Base-by-base conservation (phyloP, 2,888 invertebrate species). In the Chrysodeixis includens region DNA sequence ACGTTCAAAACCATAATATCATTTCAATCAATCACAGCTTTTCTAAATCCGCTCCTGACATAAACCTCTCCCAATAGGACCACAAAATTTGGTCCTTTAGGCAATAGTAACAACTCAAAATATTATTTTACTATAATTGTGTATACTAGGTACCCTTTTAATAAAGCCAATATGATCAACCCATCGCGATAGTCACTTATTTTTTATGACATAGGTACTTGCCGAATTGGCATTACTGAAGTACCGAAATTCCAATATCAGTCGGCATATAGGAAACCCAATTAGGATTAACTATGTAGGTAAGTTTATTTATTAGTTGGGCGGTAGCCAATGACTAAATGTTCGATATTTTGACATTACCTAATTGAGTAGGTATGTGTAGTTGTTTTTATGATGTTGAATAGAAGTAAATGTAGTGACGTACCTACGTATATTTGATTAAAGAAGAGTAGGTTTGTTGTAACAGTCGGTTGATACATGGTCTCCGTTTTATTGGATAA, bases 301-400 rank as follows among this genome's bases (percentile, higher is more conserved):
- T 57, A 73, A 71, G 57, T 65, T 62, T 69, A 60, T 72, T 64
- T 69, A 64, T 18, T 54, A 57, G 30, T 62, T 73, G 73, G 71
- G 56, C 16, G 18, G 9, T 32, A 32, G 54, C 71, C 72, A 73
- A 46, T 16, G 26, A 32, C 53, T 66, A 66, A 73, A 71, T 75
- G 58, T 40, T 56, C 30, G 58, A 58, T 10, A 40, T 40, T 40
- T n/a, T 40, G 40, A 40, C 40, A n/a, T 40, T 40, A 40, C 40
- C 40, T n/a, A 40, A n/a, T 40, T 7, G n/a, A 5, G 6, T 40
- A 26, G 26, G 26, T 26, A 26, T 26, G 6, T 26, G 26, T 26
- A 26, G n/a, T n/a, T n/a, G n/a, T n/a, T n/a, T n/a, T n/a, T n/a
- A n/a, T n/a, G n/a, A n/a, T n/a, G n/a, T n/a, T n/a, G n/a, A n/a